Base-by-base conservation (phyloP, 1,140 invertebrate species). In the Penaeus vannamei region DNA sequence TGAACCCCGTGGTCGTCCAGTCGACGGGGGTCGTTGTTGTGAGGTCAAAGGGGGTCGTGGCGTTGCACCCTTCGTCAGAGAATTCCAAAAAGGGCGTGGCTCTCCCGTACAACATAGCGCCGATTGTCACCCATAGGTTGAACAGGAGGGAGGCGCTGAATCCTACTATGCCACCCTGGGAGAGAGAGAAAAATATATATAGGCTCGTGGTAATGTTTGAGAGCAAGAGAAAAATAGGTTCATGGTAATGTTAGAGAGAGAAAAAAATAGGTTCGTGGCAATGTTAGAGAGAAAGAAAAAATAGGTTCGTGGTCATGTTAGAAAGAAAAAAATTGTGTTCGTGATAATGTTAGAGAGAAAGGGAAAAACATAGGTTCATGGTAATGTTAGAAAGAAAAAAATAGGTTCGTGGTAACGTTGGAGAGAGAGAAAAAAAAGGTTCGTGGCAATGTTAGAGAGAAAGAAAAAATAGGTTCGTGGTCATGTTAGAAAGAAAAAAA, bases 81-180 rank as follows among this genome's bases (percentile, higher is more conserved):
- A 86, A 86, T 20, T 77, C 46, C 17, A 86, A 59, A 32, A 1
- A 59, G 5, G 42, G 22, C 29, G 72, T 46, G 12, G 76, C 17
- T 22, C 12, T 22, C 53, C 85, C 72, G 26, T 59, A 79, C 17
- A 86, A 22, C 76, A 77, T 86, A 7, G 85, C 87, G 87, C 90
- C 90, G 17, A 90, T 59, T 8, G 91, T 92, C 46, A 92, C 61
- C 92, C 92, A 92, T 0, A 91, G 26, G 91, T 92, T 92, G 26
- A 82, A 76, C 7, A 91, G 32, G 80, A 92, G 90, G 29, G 92
- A 92, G n/a, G 69, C 64, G 12, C 61, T n/a, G 89, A 92, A 91
- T 17, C 92, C 92, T 53, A 66, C 61, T 22, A 91, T 89, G n/a
- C 90, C 91, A 23, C 92, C 92, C 92, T 92, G 72, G 36, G 82